A percentile compares a stretch with the other conserved stretches of the same genome.
Evolutionary conservation across 2,888 invertebrate genomes (phyloP).

Genomic region (Thecophora atra): DNA sequence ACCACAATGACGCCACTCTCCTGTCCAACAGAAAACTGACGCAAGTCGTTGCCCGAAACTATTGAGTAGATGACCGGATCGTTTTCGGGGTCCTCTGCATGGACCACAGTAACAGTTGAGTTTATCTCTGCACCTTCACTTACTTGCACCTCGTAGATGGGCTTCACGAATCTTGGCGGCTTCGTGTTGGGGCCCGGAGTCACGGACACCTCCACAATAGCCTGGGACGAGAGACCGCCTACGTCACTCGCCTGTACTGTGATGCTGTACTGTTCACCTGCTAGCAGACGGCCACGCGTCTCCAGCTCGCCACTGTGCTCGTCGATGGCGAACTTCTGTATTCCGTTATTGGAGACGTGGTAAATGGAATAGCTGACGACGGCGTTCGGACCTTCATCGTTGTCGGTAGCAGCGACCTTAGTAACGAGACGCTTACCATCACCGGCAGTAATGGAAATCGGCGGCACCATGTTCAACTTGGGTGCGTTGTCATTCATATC

Average conservation of each 20-base stretch:
- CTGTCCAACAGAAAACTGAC: slow-evolving; percentile 86
- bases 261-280: slow-evolving; percentile 89
- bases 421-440: slow-evolving; percentile 75
- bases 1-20: slow-evolving; percentile 90
- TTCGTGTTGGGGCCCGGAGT: slow-evolving; percentile 84
- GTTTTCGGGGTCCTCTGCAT: slow-evolving; percentile 89
- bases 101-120: slow-evolving; percentile 82
- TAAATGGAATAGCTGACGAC: slow-evolving; percentile 84
- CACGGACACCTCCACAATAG: slow-evolving; percentile 85
- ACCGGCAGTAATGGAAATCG: slow-evolving; percentile 82
- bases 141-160: slow-evolving; percentile 87
- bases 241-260: slow-evolving; percentile 85
- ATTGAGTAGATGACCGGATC: slow-evolving; percentile 87
- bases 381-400: slow-evolving; percentile 87
- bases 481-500: slow-evolving; percentile 92
- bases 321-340: slow-evolving; percentile 86
- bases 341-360: slow-evolving; percentile 90
- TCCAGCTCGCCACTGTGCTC: slow-evolving; percentile 80
- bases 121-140: slow-evolving; percentile 91
- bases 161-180: slow-evolving; percentile 82
- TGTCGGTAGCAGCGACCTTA: slow-evolving; percentile 81
- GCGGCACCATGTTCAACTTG: slow-evolving; percentile 79
- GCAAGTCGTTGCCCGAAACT: slow-evolving; percentile 86
- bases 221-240: slow-evolving; percentile 82
- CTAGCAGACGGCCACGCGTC: slow-evolving; percentile 81